A percentile compares a stretch with the other conserved stretches of the same genome.
phyloP scores from a whole-genome alignment of 2,888 invertebrate genomes.

The Meandrusa payeni region DNA sequence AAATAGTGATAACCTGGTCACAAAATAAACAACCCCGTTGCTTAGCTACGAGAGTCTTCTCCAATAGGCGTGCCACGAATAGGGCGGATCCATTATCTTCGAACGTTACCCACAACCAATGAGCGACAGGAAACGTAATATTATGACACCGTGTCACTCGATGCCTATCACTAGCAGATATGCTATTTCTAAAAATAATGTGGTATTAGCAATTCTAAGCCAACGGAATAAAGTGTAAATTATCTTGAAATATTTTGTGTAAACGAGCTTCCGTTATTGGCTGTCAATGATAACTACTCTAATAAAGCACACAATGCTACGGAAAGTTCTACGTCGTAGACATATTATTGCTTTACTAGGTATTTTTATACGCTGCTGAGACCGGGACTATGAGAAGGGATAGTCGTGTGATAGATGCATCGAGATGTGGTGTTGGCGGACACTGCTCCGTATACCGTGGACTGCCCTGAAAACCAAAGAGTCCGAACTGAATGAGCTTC shows the following conservation, averaged over 20 bases:
- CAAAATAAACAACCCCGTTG: conserved; percentile 30
- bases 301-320: too few relatives aligned
- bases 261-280: conserved; percentile 53
- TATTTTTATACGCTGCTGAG: too few relatives aligned
- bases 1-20: not conserved
- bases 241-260: conserved; percentile 26
- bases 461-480: too few relatives aligned
- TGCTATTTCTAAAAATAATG: conserved; percentile 31
- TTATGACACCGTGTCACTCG: conserved; percentile 71
- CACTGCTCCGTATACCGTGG: too few relatives aligned
- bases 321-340: too few relatives aligned
- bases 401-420: too few relatives aligned
- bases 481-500: too few relatives aligned
- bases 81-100: conserved; percentile 39
- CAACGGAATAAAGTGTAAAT: conserved; percentile 18
- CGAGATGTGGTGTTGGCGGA: too few relatives aligned
- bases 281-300: conserved; percentile 26
- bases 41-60: conserved; percentile 45
- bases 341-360: too few relatives aligned
- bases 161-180: conserved; percentile 44
- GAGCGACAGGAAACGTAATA: conserved; percentile 57
- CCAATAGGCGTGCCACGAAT: conserved; percentile 41
- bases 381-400: too few relatives aligned
- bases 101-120: conserved; percentile 49
- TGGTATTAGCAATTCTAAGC: not conserved